phyloP scores from a whole-genome alignment of 2,113 vertebrate species.

The Bubalus kerabau region DNA sequence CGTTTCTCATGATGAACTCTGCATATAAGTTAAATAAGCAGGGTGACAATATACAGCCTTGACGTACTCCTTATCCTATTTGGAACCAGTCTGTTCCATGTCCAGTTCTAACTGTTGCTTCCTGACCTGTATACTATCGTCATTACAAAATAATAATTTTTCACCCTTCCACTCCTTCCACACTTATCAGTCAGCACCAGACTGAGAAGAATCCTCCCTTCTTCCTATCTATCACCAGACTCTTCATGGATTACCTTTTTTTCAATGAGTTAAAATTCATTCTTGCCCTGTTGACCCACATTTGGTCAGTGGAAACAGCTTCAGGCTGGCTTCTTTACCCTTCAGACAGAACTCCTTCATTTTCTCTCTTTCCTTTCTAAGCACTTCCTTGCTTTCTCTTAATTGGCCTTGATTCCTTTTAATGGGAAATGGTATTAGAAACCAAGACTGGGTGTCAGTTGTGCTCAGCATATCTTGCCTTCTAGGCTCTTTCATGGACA shows the following conservation, averaged over 20 bases:
- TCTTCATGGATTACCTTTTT: background rate
- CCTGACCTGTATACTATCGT: background rate
- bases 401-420: background rate
- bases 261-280: background rate
- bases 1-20: no score
- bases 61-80: fast-evolving
- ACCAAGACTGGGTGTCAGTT: background rate
- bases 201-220: background rate
- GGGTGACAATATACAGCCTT: no score
- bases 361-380: background rate
- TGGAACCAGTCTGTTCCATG: background rate
- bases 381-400: background rate
- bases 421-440: background rate
- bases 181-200: background rate
- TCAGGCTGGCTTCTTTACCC: background rate
- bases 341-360: background rate
- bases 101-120: background rate
- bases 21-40: no score
- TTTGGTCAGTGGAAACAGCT: background rate
- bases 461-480: background rate
- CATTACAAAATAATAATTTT: background rate
- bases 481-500: background rate
- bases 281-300: background rate
- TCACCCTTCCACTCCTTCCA: background rate
- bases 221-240: background rate